These are phyloP conservation scores for Drosophila erecta DNA, from an alignment of 1,140 invertebrate genomes.

Conservation along the genomic window DNA sequence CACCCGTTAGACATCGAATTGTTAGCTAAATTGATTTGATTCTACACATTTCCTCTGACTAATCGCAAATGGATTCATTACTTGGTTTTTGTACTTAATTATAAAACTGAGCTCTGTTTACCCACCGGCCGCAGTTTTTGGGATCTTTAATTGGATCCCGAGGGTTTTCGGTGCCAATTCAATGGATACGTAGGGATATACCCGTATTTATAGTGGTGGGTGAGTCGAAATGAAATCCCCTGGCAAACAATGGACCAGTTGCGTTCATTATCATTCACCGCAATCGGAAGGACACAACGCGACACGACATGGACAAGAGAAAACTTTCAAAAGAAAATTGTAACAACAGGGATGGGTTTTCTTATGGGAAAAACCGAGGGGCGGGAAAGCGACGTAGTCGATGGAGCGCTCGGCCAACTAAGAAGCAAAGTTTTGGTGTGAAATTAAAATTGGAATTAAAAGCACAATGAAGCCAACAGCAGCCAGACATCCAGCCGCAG, in stretches of 20 bases:
- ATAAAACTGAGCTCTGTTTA: constrained; percentile 11
- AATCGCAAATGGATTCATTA: constrained; percentile 15
- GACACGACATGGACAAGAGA: constrained; percentile 52
- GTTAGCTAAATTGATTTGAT: constrained; percentile 28
- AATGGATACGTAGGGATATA: neutral
- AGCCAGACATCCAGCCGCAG: constrained; percentile 1
- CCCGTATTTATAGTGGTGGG: neutral
- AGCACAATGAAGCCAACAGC: constrained; percentile 46
- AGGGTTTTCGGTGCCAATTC: neutral
- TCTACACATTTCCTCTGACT: constrained; percentile 2
- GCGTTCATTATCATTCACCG: constrained; percentile 71
- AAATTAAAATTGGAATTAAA: constrained; percentile 78
- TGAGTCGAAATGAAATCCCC: constrained; percentile 40
- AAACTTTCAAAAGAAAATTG: constrained; percentile 65
- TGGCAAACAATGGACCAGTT: constrained; percentile 60
- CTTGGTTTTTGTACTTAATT: constrained; percentile 16
- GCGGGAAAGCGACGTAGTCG: neutral
- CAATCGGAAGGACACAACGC: constrained; percentile 58
- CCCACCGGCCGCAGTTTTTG: constrained; percentile 11
- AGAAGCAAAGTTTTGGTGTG: constrained; percentile 70
- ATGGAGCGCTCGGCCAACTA: constrained; percentile 1
- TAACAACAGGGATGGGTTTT: constrained; percentile 29
- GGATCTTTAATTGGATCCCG: constrained; percentile 15
- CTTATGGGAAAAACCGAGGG: neutral
- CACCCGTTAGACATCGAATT: neutral